These are phyloP conservation scores for Pomatostomus ruficeps DNA, from an alignment of 2,113 vertebrate species.

Conservation along the genomic window DNA sequence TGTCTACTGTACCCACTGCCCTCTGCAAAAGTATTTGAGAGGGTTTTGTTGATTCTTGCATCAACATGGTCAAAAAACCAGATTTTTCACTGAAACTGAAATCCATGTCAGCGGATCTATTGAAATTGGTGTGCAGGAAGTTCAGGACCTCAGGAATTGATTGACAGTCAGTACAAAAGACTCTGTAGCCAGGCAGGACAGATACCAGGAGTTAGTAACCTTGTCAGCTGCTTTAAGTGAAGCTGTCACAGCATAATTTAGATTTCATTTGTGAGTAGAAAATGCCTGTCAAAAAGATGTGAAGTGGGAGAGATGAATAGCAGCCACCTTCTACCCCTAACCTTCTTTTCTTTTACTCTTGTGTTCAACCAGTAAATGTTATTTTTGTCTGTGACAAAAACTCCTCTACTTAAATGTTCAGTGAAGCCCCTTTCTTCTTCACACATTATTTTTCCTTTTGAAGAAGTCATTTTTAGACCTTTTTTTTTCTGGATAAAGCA, in stretches of 20 bases:
- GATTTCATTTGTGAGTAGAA: background rate
- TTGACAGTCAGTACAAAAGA: background rate
- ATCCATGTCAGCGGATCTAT: background rate
- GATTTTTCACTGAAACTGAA: background rate
- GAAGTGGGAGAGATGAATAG: background rate
- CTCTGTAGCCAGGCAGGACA: background rate
- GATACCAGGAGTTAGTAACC: background rate
- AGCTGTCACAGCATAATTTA: background rate
- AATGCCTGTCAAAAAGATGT: background rate
- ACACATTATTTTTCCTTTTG: background rate
- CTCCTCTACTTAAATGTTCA: background rate
- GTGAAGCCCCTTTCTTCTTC: background rate
- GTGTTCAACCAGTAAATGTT: background rate
- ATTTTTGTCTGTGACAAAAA: background rate
- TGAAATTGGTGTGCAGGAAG: background rate
- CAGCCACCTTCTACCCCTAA: background rate
- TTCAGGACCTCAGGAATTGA: background rate
- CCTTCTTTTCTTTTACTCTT: background rate
- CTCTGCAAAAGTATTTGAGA: background rate
- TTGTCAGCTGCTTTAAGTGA: background rate
- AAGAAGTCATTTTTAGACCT: background rate
- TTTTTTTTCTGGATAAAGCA: background rate
- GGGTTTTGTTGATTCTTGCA: background rate
- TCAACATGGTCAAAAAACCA: accelerated
- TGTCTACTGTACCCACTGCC: background rate